These are phyloP conservation scores for Drosophila equinoxialis DNA, from an alignment of 1,140 invertebrate species.

Conservation along the genomic window DNA sequence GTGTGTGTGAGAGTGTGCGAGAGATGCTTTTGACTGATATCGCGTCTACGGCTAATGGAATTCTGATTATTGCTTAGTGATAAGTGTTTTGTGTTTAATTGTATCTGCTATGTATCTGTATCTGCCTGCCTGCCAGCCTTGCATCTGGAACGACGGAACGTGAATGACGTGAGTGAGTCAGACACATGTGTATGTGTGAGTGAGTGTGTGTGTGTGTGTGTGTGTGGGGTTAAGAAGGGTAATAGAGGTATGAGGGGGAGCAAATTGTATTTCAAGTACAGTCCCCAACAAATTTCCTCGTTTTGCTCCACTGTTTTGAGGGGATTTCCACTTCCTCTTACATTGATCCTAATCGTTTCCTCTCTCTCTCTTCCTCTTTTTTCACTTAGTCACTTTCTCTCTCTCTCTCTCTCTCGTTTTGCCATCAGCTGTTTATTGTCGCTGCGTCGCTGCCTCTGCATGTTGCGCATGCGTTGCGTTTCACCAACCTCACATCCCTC, in stretches of 20 bases:
- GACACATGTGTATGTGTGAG: background rate
- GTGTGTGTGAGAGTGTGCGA: constrained; percentile 61
- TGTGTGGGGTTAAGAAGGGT: background rate
- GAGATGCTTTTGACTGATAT: constrained; percentile 80
- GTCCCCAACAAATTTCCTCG: background rate
- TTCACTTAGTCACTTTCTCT: background rate
- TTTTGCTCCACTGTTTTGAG: constrained; percentile 36
- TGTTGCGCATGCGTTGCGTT: constrained; percentile 75
- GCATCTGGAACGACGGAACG: constrained; percentile 11
- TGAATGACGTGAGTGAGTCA: constrained; percentile 13
- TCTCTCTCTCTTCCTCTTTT: constrained; percentile 22
- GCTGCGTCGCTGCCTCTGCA: constrained; percentile 34
- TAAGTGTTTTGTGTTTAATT: constrained; percentile 83
- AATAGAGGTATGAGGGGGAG: no score
- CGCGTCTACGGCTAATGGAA: constrained; percentile 83
- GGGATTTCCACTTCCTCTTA: constrained; percentile 26
- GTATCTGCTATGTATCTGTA: constrained; percentile 77
- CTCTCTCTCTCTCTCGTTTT: constrained; percentile 17
- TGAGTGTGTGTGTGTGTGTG: background rate
- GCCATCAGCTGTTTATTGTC: constrained; percentile 62
- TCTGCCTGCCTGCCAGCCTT: constrained; percentile 58
- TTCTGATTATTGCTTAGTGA: constrained; percentile 83
- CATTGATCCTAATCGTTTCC: constrained; percentile 63
- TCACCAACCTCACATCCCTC: constrained; percentile 16
- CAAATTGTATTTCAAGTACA: background rate